These are phyloP conservation scores for Spodoptera exigua DNA, from an alignment of 2,888 invertebrate genomes.

Conservation along the genomic window DNA sequence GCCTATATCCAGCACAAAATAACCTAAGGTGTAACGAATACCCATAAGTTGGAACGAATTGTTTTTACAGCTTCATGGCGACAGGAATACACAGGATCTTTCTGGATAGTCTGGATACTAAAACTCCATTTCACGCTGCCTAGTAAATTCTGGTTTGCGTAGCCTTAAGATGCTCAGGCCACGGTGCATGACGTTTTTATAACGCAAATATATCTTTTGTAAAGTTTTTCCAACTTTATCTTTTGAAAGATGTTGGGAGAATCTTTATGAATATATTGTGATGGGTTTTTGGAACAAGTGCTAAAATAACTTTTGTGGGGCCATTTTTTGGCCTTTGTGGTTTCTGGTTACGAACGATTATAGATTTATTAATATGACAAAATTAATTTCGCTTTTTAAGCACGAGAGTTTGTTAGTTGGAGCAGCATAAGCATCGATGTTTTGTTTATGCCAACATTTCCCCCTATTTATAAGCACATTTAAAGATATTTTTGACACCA, in stretches of 20 bases:
- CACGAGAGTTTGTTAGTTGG: no score
- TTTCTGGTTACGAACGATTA: no score
- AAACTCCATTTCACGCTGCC: conserved; percentile 58
- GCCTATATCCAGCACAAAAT: conserved; percentile 24
- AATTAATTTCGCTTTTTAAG: no score
- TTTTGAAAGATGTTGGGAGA: conserved; percentile 17
- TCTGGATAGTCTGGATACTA: conserved; percentile 43
- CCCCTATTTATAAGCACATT: no score
- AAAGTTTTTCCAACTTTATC: conserved; percentile 31
- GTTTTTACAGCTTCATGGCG: conserved; percentile 63
- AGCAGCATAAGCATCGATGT: no score
- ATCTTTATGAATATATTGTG: no score
- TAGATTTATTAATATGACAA: no score
- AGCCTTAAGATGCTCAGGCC: conserved; percentile 20
- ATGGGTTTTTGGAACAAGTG: no score
- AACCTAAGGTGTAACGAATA: conserved; percentile 60
- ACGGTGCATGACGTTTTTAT: conserved; percentile 30
- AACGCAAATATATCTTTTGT: conserved; percentile 35
- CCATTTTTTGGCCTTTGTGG: no score
- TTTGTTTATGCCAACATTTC: no score
- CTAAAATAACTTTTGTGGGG: no score
- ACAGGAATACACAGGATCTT: conserved; percentile 51
- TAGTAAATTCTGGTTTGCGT: conserved; percentile 49
- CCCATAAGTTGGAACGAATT: conserved; percentile 67
- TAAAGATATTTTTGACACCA: no score